A percentile compares a stretch with the other conserved stretches of the same genome.
These are phyloP conservation scores for Montipora sp. DNA, from an alignment of 64 coral and sea anemone species.

Conservation along the genomic window DNA sequence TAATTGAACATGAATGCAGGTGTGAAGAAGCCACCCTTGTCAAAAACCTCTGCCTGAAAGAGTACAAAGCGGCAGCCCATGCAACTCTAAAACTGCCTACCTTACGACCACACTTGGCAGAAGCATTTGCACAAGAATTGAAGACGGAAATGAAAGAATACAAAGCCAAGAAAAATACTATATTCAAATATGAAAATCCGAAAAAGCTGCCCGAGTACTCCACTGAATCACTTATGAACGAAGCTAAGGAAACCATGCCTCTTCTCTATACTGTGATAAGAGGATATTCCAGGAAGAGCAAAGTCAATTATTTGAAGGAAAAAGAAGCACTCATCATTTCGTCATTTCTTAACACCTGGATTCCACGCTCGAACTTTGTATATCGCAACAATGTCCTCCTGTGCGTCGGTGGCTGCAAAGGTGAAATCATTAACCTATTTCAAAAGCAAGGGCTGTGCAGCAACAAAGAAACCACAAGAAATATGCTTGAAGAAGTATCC, in stretches of 20 bases:
- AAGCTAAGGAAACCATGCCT: conserved; percentile 12
- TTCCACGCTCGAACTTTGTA: conserved; percentile 47
- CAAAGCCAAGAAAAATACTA: not conserved
- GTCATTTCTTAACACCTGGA: conserved; percentile 55
- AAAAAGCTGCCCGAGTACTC: too few relatives aligned
- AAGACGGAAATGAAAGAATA: conserved; percentile 20
- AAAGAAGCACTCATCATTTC: conserved; percentile 44
- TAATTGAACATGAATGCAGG: conserved; percentile 31
- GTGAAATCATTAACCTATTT: conserved; percentile 42
- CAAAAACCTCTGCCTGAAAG: conserved; percentile 15
- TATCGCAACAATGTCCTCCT: conserved; percentile 28
- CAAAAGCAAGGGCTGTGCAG: conserved; percentile 28
- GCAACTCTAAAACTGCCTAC: conserved; percentile 38
- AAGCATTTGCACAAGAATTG: not conserved
- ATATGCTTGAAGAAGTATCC: not conserved
- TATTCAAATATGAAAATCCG: too few relatives aligned
- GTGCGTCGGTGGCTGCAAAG: conserved; percentile 32
- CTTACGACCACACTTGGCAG: not conserved
- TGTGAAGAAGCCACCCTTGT: conserved; percentile 28
- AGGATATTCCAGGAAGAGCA: not conserved
- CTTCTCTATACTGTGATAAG: not conserved
- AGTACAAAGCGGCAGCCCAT: conserved; percentile 22
- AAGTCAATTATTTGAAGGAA: conserved; percentile 4
- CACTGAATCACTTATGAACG: not conserved
- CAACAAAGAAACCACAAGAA: conserved; percentile 24